Base-by-base conservation (phyloP, 2,113 vertebrate species). In the Lophochroa leadbeateri region DNA sequence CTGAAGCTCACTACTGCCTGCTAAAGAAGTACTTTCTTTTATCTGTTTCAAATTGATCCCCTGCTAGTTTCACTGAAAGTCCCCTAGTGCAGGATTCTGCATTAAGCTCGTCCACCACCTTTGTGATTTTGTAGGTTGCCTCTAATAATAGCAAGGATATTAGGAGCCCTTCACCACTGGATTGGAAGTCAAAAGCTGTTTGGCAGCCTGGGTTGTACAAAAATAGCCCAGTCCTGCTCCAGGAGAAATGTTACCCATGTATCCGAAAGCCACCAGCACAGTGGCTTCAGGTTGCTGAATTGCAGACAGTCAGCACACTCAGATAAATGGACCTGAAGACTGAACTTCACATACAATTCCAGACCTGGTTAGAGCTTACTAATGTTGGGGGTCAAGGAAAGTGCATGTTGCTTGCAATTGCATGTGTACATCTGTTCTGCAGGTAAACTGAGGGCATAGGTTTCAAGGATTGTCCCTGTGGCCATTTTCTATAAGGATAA, bases 111-210 rank as follows among this genome's bases (percentile, higher is more conserved):
- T 87, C 86, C 11, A 35, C 69, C 41, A 72, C 65, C 65, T 91
- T 84, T 91, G 72, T 78, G 82, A 89, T 89, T 88, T 86, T 67
- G 39, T 82, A 44, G 60, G 60, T 37, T 75, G 35, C 57, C 88
- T 93, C 96, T 92, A 95, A 90, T 86, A 92, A 90, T 86, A 94
- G 52, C 46, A 64, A 67, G 88, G 35, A 64, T 90, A 86, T 55
- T 63, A 83, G 85, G n/a, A 78, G 47, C 47, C 49, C 35, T 89
- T 91, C 80, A 43, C 15, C 49, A 33, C 39, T 27, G 13, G 29
- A 82, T 27, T 64, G 69, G 68, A 95, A 91, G 85, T 79, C 84
- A 70, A 67, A 82, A 90, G 79, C 35, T 86, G 58, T 63, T 94
- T 88, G 85, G 86, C 50, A 94, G 64, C 27, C 47, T 57, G 21